Base-by-base conservation (phyloP, 2,888 invertebrate genomes). In the Alviniconcha strummeri region DNA sequence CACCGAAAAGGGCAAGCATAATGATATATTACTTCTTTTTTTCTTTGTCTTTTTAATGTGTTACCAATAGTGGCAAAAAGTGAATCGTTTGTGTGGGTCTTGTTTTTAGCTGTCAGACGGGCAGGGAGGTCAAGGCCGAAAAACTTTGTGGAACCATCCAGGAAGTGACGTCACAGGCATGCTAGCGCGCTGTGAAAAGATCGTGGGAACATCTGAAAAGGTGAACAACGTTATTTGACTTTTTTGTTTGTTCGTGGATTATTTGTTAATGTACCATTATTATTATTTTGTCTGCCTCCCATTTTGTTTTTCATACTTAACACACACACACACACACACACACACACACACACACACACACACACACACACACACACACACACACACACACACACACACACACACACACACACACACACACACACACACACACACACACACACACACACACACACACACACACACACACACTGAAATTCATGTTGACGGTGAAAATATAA, bases 101-200 rank as follows among this genome's bases (percentile, higher is more conserved):
- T 36, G 36, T 36, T 36, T 3, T 3, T n/a, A 72, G 72, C 17
- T 72, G 72, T 36, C 72, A 6, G 87, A 87, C 15, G 84, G 83
- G 15, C 79, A 80, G 9, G 87, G 87, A 4, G 17, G 83, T 13
- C 36, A 69, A 9, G 81, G 84, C 11, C 78, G 78, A 17, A n/a
- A 83, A n/a, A 79, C 78, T 13, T 57, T 88, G 57, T 88, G 88
- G 88, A 84, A 85, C 82, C 85, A 87, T 15, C 87, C 87, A 1
- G 85, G 86, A 17, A 83, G 85, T 81, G 88, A 88, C 83, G 75
- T 88, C 56, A 88, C 87, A 4, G 88, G 88, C 15, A 80, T 87
- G 60, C 64, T 88, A 6, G 87, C 88, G 1, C 55, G 88, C 4
- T 83, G 79, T 56, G 81, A 87, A 36, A 88, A 88, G 75, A 69